phyloP scores from a whole-genome alignment of 2,888 invertebrate genomes.

The Hemithea aestivaria region DNA sequence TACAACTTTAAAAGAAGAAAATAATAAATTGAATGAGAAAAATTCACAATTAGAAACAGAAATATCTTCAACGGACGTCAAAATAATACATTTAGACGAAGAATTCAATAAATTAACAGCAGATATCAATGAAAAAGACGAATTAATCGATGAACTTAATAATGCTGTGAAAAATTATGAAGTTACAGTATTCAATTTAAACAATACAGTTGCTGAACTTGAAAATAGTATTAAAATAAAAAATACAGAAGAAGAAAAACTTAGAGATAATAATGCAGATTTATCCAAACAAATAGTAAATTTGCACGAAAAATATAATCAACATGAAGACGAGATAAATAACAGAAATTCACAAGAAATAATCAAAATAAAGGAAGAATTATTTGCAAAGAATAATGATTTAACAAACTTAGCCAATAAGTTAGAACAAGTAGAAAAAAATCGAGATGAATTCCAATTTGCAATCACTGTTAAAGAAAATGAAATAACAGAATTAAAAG shows the following conservation, averaged over 20 bases:
- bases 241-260: constrained; percentile 49
- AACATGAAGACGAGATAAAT: constrained; percentile 44
- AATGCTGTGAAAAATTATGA: constrained; percentile 43
- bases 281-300: constrained; percentile 23
- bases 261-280: constrained; percentile 41
- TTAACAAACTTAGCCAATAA: constrained; percentile 40
- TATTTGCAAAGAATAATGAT: constrained; percentile 42
- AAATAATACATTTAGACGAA: constrained; percentile 58
- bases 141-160: constrained; percentile 54
- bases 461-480: constrained; percentile 50
- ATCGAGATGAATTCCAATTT: constrained; percentile 34
- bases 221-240: constrained; percentile 42
- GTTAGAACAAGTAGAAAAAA: constrained; percentile 41
- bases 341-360: constrained; percentile 52
- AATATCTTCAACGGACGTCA: constrained; percentile 47
- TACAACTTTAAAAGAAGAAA: constrained; percentile 34
- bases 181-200: constrained; percentile 33
- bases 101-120: constrained; percentile 56
- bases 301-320: constrained; percentile 33
- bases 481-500: constrained; percentile 59
- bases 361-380: constrained; percentile 44
- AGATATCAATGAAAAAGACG: constrained; percentile 63
- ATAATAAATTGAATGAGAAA: constrained; percentile 25
- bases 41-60: constrained; percentile 51
- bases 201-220: constrained; percentile 42